Conservation (phyloP, 2,113 vertebrate species). For the Gobius niger region DNA sequence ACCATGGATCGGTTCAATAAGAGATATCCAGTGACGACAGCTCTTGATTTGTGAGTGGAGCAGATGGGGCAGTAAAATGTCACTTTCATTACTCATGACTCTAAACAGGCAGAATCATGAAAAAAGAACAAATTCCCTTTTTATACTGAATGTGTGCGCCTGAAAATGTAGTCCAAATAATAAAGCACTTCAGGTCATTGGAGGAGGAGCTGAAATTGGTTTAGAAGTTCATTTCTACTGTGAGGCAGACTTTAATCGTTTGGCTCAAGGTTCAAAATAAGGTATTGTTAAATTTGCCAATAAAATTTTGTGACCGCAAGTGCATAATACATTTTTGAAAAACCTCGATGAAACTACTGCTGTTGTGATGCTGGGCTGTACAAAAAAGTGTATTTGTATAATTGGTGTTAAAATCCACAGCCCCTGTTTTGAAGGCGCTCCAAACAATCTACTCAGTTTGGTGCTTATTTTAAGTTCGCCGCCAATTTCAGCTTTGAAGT, state of each 20-base stretch:
- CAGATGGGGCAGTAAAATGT: conserved; percentile 20
- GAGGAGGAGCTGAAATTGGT: background rate
- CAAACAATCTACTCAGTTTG: background rate
- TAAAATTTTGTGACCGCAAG: background rate
- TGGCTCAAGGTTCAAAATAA: background rate
- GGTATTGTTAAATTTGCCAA: too few relatives aligned
- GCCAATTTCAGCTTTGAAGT: background rate
- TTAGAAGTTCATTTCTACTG: conserved; percentile 4
- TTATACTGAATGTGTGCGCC: background rate
- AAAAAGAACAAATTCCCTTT: background rate
- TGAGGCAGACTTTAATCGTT: background rate
- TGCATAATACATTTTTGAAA: too few relatives aligned
- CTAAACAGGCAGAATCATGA: conserved; percentile 6
- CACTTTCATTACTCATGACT: conserved; percentile 14
- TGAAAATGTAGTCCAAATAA: background rate
- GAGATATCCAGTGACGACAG: conserved; percentile 8
- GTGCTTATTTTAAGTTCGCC: background rate
- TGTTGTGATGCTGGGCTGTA: too few relatives aligned
- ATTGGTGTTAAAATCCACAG: too few relatives aligned
- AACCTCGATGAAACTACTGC: too few relatives aligned
- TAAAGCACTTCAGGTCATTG: conserved; percentile 6
- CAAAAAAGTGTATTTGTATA: too few relatives aligned
- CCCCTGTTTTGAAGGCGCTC: background rate
- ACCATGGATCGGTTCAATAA: conserved; percentile 15
- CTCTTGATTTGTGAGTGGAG: conserved; percentile 32